phyloP scores from a whole-genome alignment of 2,888 invertebrate species.

The Blastobasis lacticolella region DNA sequence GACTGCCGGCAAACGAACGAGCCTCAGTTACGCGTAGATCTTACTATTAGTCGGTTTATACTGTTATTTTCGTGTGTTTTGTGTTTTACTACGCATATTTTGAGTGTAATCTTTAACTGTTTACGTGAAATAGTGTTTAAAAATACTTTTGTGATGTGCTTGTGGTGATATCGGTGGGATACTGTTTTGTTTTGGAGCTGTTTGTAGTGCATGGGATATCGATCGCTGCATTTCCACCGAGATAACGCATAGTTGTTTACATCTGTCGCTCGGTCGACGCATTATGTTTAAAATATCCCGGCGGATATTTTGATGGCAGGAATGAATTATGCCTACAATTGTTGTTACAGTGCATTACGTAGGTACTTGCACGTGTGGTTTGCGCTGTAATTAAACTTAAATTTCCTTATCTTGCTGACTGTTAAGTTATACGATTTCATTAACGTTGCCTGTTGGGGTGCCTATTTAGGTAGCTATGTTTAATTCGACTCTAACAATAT shows the following conservation, averaged over 20 bases:
- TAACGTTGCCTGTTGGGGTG: no score
- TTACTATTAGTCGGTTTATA: conserved; percentile 44
- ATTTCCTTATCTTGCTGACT: no score
- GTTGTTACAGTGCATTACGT: no score
- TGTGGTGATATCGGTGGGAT: no score
- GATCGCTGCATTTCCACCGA: conserved; percentile 54
- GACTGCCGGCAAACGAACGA: conserved; percentile 30
- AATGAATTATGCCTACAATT: no score
- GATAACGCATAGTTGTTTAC: conserved; percentile 54
- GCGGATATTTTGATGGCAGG: no score
- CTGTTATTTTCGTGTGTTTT: conserved; percentile 16
- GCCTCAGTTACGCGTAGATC: conserved; percentile 55
- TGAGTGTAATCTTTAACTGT: not conserved
- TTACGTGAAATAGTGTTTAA: not conserved
- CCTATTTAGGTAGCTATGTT: no score
- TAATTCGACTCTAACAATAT: no score
- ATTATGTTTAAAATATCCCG: no score
- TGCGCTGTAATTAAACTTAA: no score
- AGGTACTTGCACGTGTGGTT: no score
- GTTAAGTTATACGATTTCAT: no score
- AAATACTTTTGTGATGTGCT: not conserved
- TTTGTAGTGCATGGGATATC: conserved; percentile 47
- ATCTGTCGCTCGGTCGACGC: conserved; percentile 13
- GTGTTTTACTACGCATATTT: not conserved
- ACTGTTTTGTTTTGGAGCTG: conserved; percentile 12